phyloP scores from a whole-genome alignment of 2,797 vertebrate species.

The Xenentodon cancila region DNA sequence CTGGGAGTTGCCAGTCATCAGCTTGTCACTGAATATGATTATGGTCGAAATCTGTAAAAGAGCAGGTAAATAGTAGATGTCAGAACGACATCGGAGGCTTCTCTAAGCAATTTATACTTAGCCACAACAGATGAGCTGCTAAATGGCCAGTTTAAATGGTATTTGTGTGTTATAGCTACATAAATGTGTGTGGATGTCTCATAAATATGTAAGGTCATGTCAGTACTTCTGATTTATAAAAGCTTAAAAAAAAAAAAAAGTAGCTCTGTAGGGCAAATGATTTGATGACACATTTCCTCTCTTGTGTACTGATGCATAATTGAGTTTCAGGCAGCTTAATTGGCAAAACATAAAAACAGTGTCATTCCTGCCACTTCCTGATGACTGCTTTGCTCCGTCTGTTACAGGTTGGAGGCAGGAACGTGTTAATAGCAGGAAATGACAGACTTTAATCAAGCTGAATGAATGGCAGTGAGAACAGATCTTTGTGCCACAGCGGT shows the following conservation, averaged over 20 bases:
- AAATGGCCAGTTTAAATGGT: background rate
- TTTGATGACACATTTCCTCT: constrained; percentile 58
- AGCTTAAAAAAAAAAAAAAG: constrained; percentile 15
- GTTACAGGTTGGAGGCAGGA: constrained; percentile 61
- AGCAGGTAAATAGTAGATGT: constrained; percentile 12
- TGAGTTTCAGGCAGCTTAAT: constrained; percentile 48
- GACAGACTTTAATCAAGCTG: constrained; percentile 74
- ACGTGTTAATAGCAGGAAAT: constrained; percentile 79
- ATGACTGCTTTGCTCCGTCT: constrained; percentile 54
- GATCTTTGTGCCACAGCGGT: constrained; percentile 66
- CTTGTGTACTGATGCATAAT: constrained; percentile 41
- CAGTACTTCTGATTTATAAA: constrained; percentile 13
- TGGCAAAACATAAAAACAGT: constrained; percentile 57
- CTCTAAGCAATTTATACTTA: constrained; percentile 1
- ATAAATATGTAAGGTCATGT: background rate
- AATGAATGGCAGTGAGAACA: constrained; percentile 68
- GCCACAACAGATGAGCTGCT: constrained; percentile 1
- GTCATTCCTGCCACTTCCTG: constrained; percentile 69
- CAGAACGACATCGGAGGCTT: constrained; percentile 5
- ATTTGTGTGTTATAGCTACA: background rate
- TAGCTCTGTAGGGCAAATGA: constrained; percentile 23
- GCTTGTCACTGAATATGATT: constrained; percentile 2
- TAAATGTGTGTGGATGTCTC: background rate
- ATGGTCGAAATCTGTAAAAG: constrained; percentile 9
- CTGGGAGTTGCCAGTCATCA: constrained; percentile 21